A percentile compares a stretch with the other conserved stretches of the same genome.
phyloP scores from a whole-genome alignment of 2,113 vertebrate species.

The Lepidothrix coronata region DNA sequence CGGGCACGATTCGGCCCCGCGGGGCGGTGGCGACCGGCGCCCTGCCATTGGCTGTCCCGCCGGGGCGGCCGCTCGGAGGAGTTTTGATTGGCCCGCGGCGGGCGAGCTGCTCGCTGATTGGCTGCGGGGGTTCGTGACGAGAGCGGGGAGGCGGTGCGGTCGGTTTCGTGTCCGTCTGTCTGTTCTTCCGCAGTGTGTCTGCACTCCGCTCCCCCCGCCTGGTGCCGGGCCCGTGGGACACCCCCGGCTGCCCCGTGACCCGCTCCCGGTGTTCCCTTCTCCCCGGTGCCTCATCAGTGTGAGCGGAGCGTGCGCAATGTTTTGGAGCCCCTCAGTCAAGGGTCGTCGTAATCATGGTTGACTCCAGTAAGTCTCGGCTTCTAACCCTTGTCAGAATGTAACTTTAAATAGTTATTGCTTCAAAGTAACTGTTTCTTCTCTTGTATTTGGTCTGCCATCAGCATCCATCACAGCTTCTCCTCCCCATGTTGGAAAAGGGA shows the following conservation, averaged over 20 bases:
- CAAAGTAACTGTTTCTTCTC: too few relatives aligned
- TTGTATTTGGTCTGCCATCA: fast-evolving
- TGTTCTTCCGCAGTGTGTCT: not conserved
- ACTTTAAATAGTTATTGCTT: fast-evolving
- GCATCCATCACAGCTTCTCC: not conserved
- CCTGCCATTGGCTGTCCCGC: not conserved
- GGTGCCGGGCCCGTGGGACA: fast-evolving
- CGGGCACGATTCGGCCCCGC: not conserved
- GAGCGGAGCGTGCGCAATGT: fast-evolving
- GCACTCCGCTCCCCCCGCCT: too few relatives aligned
- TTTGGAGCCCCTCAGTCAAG: not conserved
- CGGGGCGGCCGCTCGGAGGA: fast-evolving
- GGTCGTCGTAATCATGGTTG: fast-evolving
- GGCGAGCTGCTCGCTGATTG: not conserved
- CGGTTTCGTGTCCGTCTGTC: too few relatives aligned
- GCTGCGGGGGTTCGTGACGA: not conserved
- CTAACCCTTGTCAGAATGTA: too few relatives aligned
- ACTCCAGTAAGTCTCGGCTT: not conserved
- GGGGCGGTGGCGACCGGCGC: fast-evolving
- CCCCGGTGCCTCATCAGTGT: not conserved
- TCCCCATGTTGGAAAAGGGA: fast-evolving
- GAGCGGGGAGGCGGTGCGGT: not conserved
- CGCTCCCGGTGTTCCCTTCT: too few relatives aligned
- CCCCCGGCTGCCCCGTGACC: fast-evolving
- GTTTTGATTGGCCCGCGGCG: not conserved